Conservation (phyloP, 2,888 invertebrate species). For the Polymixis flavicincta region DNA sequence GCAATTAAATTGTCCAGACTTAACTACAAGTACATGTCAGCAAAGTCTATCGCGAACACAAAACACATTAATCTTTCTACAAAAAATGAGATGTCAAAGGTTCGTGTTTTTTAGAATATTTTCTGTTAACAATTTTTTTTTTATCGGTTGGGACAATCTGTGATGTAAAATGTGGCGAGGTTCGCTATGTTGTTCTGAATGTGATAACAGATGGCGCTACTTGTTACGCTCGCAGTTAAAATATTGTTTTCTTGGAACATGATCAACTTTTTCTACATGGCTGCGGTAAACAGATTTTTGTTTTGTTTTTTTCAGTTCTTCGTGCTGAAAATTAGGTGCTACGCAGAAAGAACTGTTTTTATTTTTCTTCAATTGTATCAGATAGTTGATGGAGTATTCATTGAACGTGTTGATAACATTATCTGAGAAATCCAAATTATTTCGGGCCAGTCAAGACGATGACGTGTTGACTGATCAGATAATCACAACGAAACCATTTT, state of each 20-base stretch:
- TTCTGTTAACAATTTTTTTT: conserved; percentile 41
- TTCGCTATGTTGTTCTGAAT: neutral
- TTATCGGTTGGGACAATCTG: conserved; percentile 41
- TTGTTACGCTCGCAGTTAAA: conserved; percentile 2
- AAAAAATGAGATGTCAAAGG: conserved; percentile 58
- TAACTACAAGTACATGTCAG: conserved; percentile 33
- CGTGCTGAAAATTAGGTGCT: neutral
- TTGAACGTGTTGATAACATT: neutral
- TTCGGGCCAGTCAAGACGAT: too few relatives aligned
- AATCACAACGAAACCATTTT: too few relatives aligned
- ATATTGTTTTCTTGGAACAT: neutral
- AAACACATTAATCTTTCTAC: conserved; percentile 56
- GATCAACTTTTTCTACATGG: neutral
- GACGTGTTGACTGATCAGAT: too few relatives aligned
- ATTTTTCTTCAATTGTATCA: neutral
- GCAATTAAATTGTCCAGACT: conserved; percentile 62
- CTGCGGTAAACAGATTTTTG: neutral
- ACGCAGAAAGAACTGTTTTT: too few relatives aligned
- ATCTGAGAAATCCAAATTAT: neutral
- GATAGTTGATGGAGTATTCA: neutral
- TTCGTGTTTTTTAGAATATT: conserved; percentile 36
- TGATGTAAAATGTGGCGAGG: conserved; percentile 13
- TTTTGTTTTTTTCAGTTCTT: neutral
- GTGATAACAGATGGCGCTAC: conserved; percentile 47
- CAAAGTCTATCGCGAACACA: conserved; percentile 20